Evolutionary conservation across 2,888 invertebrate species (phyloP).

Genomic region (Caradrina clavipalpis): DNA sequence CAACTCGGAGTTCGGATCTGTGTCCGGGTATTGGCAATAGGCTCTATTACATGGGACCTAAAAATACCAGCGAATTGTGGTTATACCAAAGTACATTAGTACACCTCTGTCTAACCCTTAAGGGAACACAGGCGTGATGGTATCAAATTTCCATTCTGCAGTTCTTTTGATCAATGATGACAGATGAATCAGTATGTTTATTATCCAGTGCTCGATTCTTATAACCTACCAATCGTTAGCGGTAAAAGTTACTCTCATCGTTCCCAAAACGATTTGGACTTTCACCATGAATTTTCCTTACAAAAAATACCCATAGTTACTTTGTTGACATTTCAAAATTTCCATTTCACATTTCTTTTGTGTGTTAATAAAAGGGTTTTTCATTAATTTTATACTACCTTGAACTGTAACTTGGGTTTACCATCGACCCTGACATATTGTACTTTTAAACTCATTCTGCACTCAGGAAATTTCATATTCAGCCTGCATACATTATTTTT

Average conservation of each 20-base stretch:
- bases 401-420: slow-evolving; percentile 38
- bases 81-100: too few species aligned
- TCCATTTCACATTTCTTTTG: slow-evolving; percentile 18
- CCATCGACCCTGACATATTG: slow-evolving; percentile 49
- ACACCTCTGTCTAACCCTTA: too few species aligned
- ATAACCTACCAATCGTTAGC: background rate
- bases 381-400: slow-evolving; percentile 23
- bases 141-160: too few species aligned
- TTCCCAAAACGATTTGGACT: background rate
- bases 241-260: too few species aligned
- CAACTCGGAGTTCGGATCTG: too few species aligned
- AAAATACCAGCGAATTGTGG: too few species aligned
- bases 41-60: too few species aligned
- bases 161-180: slow-evolving; percentile 30
- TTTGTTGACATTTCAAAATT: slow-evolving; percentile 1
- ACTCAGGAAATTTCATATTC: slow-evolving; percentile 36
- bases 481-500: slow-evolving; percentile 27
- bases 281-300: background rate
- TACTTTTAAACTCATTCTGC: slow-evolving; percentile 29
- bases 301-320: background rate
- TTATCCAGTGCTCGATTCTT: background rate
- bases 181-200: slow-evolving; percentile 31
- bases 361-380: slow-evolving; percentile 11
- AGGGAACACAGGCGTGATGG: too few species aligned
- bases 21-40: too few species aligned